Evolutionary conservation across 2,888 invertebrate species (phyloP).

Genomic region (Stomorhina lunata): DNA sequence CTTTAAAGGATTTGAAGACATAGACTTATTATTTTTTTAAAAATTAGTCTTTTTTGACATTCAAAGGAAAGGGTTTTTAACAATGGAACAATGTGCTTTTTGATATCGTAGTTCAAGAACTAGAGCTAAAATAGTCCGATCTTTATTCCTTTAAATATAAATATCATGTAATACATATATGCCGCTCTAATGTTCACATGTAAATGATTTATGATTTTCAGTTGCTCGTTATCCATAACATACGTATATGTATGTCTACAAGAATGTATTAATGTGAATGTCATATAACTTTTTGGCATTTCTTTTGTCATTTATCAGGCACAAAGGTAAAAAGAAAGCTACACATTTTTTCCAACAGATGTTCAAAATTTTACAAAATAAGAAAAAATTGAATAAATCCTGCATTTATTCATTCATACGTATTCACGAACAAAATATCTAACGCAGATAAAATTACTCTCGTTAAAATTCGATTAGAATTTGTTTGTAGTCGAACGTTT

Average conservation of each 20-base stretch:
- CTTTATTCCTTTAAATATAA: no score
- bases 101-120: no score
- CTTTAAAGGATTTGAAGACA: no score
- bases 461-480: conserved; percentile 33
- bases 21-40: no score
- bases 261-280: not conserved
- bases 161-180: no score
- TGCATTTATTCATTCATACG: not conserved
- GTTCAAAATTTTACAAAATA: not conserved
- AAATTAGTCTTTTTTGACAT: no score
- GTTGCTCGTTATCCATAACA: not conserved
- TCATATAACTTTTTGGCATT: not conserved
- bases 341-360: conserved; percentile 10
- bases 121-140: no score
- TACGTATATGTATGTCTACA: not conserved
- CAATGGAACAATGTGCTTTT: no score
- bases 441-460: conserved; percentile 1
- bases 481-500: not conserved
- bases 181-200: no score
- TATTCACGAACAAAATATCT: conserved; percentile 2
- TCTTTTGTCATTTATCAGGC: not conserved
- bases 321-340: not conserved
- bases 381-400: not conserved
- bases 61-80: no score
- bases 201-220: not conserved